Conservation (phyloP, 2,797 vertebrate species). For the Argentina silus region DNA sequence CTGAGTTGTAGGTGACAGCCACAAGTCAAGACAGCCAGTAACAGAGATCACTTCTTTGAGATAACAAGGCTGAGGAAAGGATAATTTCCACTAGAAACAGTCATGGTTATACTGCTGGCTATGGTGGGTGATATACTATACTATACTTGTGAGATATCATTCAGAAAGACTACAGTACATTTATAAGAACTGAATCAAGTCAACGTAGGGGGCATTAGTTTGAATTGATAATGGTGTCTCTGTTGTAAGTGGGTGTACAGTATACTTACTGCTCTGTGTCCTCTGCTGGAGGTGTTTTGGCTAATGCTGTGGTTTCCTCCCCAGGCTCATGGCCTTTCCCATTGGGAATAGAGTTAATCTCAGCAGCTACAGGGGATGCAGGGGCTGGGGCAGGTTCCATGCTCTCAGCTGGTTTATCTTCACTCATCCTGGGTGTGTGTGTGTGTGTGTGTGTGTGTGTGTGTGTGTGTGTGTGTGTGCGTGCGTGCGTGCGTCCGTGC, state of each 20-base stretch:
- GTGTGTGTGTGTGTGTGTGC: neutral
- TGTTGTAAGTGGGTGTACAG: neutral
- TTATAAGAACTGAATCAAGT: no score
- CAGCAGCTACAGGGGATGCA: constrained; percentile 66
- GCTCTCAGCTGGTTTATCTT: constrained; percentile 62
- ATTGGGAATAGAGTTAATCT: constrained; percentile 89
- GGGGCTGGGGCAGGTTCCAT: constrained; percentile 72
- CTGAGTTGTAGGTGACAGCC: neutral
- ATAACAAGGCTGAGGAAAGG: neutral
- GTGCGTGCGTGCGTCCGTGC: constrained; percentile 17
- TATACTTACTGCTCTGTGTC: constrained; percentile 70
- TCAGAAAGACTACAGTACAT: no score
- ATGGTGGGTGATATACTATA: no score
- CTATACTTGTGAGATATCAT: no score
- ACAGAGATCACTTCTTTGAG: constrained; percentile 7
- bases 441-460: neutral
- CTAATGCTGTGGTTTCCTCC: constrained; percentile 63
- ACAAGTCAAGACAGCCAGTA: neutral
- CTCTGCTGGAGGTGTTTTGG: constrained; percentile 56
- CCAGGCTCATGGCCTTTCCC: constrained; percentile 84
- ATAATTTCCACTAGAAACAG: neutral
- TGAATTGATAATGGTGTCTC: neutral
- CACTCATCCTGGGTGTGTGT: constrained; percentile 62
- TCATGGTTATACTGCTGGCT: no score
- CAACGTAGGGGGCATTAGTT: neutral